Percentiles rank a stretch among this genome's conserved stretches.
Conservation (phyloP, 2,113 vertebrate species). For the Aldabrachelys gigantea region DNA sequence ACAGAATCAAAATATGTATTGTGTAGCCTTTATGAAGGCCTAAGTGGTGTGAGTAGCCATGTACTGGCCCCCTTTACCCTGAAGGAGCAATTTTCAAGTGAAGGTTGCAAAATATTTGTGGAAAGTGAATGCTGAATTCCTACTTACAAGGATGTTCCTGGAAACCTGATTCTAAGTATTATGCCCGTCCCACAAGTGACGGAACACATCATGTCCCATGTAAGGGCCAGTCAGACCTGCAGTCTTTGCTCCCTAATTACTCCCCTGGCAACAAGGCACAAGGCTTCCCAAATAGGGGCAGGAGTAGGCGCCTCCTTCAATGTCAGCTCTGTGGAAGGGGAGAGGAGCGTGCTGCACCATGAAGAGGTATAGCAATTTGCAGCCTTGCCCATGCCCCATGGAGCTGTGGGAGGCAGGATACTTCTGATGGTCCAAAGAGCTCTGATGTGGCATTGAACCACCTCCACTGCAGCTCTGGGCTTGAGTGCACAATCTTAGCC, state of each 20-base stretch:
- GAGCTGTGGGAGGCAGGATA: background rate
- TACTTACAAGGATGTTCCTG: background rate
- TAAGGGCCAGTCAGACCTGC: background rate
- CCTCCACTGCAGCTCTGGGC: background rate
- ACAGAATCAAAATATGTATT: background rate
- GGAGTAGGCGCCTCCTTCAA: background rate
- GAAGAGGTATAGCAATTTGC: background rate
- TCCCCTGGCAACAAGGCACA: background rate
- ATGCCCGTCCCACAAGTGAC: background rate
- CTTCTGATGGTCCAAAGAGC: background rate
- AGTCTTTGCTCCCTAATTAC: background rate
- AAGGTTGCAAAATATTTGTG: background rate
- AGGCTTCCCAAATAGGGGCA: background rate
- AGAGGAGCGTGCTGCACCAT: background rate
- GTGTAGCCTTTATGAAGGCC: background rate
- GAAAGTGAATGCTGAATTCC: background rate
- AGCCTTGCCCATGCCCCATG: background rate
- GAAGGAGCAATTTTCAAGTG: background rate
- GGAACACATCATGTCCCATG: background rate
- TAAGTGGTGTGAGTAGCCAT: background rate
- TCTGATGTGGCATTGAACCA: no score
- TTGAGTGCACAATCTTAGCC: background rate
- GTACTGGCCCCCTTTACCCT: background rate
- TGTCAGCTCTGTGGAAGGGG: background rate
- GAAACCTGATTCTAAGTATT: background rate